Conservation (phyloP, 1,140 invertebrate species). For the Dysdera silvatica region DNA sequence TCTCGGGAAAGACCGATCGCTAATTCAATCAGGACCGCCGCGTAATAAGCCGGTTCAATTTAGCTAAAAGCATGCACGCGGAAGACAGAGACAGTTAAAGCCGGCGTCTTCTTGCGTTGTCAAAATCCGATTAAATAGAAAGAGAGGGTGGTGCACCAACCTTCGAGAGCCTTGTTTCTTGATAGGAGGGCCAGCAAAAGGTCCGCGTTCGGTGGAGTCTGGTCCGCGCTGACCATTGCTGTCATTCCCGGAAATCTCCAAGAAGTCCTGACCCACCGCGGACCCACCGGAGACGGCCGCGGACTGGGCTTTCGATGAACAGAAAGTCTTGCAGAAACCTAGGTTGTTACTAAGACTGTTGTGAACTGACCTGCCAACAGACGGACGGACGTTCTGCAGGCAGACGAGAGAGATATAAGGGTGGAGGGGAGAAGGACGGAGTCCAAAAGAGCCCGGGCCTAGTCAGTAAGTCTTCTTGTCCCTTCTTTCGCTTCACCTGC, state of each 20-base stretch:
- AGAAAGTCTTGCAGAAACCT: no score
- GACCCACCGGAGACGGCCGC: no score
- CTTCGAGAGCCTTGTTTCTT: constrained; percentile 78
- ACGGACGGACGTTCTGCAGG: no score
- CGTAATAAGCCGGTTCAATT: constrained; percentile 31
- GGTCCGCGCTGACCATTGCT: constrained; percentile 28
- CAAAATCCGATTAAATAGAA: neutral
- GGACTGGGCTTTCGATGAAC: no score
- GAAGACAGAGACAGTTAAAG: neutral
- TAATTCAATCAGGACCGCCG: constrained; percentile 29
- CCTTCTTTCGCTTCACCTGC: no score
- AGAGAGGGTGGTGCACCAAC: constrained; percentile 47
- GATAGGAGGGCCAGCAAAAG: constrained; percentile 70
- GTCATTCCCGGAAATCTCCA: constrained; percentile 14
- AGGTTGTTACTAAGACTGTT: no score
- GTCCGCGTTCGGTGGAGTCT: constrained; percentile 59
- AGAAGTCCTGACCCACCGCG: no score
- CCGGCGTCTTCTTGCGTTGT: neutral
- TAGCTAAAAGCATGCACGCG: constrained; percentile 29
- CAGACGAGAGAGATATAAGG: no score
- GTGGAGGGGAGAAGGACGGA: no score
- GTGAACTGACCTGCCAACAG: no score
- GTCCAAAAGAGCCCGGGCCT: no score
- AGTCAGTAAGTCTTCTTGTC: no score
- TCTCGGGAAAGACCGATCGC: constrained; percentile 29